phyloP scores from a whole-genome alignment of 2,888 invertebrate genomes.

The Papilio demoleus region DNA sequence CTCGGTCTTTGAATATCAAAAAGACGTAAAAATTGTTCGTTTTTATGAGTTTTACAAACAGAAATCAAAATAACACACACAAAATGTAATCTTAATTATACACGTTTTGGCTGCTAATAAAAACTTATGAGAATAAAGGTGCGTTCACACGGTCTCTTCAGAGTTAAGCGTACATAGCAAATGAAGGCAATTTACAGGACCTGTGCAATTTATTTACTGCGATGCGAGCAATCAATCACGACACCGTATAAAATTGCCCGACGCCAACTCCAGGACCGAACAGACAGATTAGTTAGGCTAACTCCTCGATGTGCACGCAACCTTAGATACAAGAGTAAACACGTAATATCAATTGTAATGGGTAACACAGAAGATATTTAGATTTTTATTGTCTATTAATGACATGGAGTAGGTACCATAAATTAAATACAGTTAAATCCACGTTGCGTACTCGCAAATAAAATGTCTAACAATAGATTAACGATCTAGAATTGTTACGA shows the following conservation, averaged over 20 bases:
- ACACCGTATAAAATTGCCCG: not conserved
- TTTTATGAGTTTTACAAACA: conserved; percentile 26
- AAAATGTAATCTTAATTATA: conserved; percentile 13
- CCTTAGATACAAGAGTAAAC: not conserved
- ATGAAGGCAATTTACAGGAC: not conserved
- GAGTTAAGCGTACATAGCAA: not conserved
- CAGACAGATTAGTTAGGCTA: not conserved
- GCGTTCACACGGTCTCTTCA: not conserved
- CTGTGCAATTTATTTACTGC: conserved; percentile 1
- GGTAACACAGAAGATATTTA: conserved; percentile 1
- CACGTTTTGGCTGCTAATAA: conserved; percentile 7
- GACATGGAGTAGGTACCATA: conserved; percentile 10
- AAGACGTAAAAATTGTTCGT: conserved; percentile 19
- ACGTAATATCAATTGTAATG: not conserved
- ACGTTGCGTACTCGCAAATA: not conserved
- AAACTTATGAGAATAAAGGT: conserved; percentile 1
- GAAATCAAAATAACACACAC: conserved; percentile 10
- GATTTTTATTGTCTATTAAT: conserved; percentile 26
- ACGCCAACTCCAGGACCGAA: conserved; percentile 5
- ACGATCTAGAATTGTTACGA: conserved; percentile 16
- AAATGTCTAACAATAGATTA: conserved; percentile 19
- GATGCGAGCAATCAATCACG: not conserved
- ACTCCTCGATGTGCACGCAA: not conserved
- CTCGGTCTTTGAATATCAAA: conserved; percentile 10
- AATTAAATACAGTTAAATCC: not conserved